Percentiles rank a stretch among this genome's conserved stretches.
Conservation (phyloP, 2,888 invertebrate species). For the Serrognathus titanus region DNA sequence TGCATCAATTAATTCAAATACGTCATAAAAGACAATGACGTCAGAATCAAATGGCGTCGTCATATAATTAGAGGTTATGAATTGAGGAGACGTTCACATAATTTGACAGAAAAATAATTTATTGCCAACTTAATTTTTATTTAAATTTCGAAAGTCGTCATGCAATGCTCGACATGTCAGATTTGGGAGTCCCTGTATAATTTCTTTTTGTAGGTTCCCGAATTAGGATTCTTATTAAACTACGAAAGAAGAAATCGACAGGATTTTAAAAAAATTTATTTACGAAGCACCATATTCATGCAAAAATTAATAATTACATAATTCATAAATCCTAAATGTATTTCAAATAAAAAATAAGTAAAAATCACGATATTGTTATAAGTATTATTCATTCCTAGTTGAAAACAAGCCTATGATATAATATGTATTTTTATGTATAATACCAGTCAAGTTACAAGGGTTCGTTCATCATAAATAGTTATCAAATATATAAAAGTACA, state of each 20-base stretch:
- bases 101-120: too few relatives aligned
- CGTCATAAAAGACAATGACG: too few relatives aligned
- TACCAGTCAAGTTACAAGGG: conserved; percentile 11
- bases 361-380: conserved; percentile 37
- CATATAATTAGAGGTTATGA: too few relatives aligned
- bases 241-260: not conserved
- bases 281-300: conserved; percentile 45
- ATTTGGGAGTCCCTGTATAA: too few relatives aligned
- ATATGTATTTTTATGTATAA: conserved; percentile 11
- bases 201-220: too few relatives aligned
- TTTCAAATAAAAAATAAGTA: conserved; percentile 39
- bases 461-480: conserved; percentile 22
- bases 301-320: conserved; percentile 30
- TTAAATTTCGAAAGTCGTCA: too few relatives aligned
- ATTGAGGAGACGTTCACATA: too few relatives aligned
- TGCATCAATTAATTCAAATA: too few relatives aligned
- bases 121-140: too few relatives aligned
- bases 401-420: conserved; percentile 28
- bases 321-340: conserved; percentile 12
- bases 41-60: too few relatives aligned
- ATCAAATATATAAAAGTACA: conserved; percentile 46
- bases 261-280: conserved; percentile 22
- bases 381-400: conserved; percentile 30
- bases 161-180: too few relatives aligned
- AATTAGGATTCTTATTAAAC: not conserved